A percentile compares a stretch with the other conserved stretches of the same genome.
Conservation (phyloP, 2,797 vertebrate genomes). For the Lutjanus campechanus region DNA sequence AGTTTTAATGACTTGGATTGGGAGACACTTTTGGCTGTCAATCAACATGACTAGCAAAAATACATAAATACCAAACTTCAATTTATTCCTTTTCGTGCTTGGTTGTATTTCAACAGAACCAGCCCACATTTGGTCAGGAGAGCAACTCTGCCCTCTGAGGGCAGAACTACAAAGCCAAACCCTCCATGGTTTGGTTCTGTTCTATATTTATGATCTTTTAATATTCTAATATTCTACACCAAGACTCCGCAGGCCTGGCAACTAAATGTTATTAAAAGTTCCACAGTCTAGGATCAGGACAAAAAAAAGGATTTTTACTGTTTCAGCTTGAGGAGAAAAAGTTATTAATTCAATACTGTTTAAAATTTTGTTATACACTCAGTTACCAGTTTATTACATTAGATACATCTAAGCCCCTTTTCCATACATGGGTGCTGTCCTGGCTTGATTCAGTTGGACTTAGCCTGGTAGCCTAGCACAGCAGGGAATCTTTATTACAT, state of each 20-base stretch:
- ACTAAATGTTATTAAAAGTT: not conserved
- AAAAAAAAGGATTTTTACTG: not conserved
- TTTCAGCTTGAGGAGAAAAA: not conserved
- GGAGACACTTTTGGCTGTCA: constrained; percentile 35
- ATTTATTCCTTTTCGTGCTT: not conserved
- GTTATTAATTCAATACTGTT: not conserved
- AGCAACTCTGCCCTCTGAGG: not conserved
- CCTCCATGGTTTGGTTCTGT: not conserved
- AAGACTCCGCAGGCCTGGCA: not conserved
- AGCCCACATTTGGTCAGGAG: not conserved
- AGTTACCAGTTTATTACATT: not conserved
- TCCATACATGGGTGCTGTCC: no score
- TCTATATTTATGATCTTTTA: constrained; percentile 16
- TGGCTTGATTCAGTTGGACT: no score
- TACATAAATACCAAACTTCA: not conserved
- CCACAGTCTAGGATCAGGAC: not conserved
- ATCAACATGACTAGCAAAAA: constrained; percentile 12
- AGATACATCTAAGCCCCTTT: no score
- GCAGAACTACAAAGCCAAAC: constrained; percentile 4
- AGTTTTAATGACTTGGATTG: constrained; percentile 42
- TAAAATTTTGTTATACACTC: not conserved
- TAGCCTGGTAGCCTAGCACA: no score
- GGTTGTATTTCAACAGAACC: constrained; percentile 5
- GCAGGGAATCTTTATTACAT: no score
- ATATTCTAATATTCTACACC: constrained; percentile 6